Evolutionary conservation across 2,888 invertebrate species (phyloP).

Genomic region (Pseudococcus viburni): DNA sequence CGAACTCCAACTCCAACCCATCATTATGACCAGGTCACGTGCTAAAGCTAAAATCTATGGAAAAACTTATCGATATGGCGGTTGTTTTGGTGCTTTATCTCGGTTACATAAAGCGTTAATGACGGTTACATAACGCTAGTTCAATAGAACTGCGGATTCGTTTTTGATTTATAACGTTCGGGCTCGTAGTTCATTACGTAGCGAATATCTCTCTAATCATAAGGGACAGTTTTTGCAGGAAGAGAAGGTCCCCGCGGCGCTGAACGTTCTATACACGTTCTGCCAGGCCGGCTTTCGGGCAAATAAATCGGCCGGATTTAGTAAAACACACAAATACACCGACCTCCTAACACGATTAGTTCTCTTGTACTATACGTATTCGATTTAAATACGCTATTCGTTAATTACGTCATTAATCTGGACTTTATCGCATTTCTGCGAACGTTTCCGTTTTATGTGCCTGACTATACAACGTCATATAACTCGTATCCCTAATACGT

Average conservation of each 20-base stretch:
- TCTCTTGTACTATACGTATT: not conserved
- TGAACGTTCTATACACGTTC: not conserved
- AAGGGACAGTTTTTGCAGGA: constrained; percentile 58
- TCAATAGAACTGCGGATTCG: constrained; percentile 59
- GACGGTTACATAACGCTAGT: constrained; percentile 59
- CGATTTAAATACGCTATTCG: constrained; percentile 59
- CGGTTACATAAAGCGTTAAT: constrained; percentile 63
- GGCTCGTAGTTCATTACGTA: constrained; percentile 61
- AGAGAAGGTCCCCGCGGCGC: constrained; percentile 49
- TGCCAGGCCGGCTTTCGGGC: not conserved
- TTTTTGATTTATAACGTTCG: constrained; percentile 59
- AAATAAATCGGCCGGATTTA: constrained; percentile 55
- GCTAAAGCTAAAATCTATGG: not conserved
- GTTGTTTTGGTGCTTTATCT: constrained; percentile 56
- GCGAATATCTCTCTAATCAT: constrained; percentile 62
- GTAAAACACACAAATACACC: constrained; percentile 53
- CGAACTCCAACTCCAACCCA: not conserved
- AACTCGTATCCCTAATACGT: constrained; percentile 8
- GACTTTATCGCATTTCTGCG: constrained; percentile 37
- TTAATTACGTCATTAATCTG: constrained; percentile 63
- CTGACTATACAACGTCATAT: not conserved
- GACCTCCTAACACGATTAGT: constrained; percentile 50
- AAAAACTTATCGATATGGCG: constrained; percentile 37
- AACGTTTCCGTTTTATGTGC: constrained; percentile 25
- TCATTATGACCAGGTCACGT: constrained; percentile 47